Percentiles rank a stretch among this genome's conserved stretches.
Conservation (phyloP, 2,888 invertebrate genomes). For the Psylliodes chrysocephalus region DNA sequence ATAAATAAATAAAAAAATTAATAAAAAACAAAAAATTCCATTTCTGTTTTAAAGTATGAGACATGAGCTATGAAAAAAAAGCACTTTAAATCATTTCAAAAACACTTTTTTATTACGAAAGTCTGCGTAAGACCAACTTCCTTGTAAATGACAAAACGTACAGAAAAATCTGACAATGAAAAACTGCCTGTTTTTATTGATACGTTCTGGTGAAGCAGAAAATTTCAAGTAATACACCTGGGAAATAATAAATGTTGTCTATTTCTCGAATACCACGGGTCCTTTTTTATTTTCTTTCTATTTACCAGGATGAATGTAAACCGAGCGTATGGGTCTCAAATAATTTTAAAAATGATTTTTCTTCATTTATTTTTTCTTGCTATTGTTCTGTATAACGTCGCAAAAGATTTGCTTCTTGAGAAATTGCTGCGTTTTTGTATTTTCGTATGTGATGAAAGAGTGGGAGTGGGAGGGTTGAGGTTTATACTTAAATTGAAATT, state of each 20-base stretch:
- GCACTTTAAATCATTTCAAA: no score
- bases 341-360: conserved; percentile 30
- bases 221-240: conserved; percentile 15
- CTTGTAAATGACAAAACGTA: neutral
- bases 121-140: no score
- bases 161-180: neutral
- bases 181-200: conserved; percentile 15
- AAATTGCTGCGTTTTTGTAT: neutral
- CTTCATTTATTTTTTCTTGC: conserved; percentile 2
- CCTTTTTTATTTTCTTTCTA: conserved; percentile 3
- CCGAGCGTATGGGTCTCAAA: conserved; percentile 13
- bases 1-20: no score
- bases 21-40: no score
- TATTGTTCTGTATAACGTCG: neutral
- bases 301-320: conserved; percentile 13
- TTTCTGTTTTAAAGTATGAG: no score
- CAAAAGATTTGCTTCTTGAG: neutral
- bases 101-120: no score
- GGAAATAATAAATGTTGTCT: conserved; percentile 28
- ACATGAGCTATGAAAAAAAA: no score
- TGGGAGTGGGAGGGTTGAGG: neutral
- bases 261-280: conserved; percentile 12
- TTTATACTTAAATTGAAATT: neutral
- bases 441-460: neutral
- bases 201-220: conserved; percentile 1